phyloP scores from a whole-genome alignment of 35 echinoderm and acorn worm genomes.

The Diadema setosum region DNA sequence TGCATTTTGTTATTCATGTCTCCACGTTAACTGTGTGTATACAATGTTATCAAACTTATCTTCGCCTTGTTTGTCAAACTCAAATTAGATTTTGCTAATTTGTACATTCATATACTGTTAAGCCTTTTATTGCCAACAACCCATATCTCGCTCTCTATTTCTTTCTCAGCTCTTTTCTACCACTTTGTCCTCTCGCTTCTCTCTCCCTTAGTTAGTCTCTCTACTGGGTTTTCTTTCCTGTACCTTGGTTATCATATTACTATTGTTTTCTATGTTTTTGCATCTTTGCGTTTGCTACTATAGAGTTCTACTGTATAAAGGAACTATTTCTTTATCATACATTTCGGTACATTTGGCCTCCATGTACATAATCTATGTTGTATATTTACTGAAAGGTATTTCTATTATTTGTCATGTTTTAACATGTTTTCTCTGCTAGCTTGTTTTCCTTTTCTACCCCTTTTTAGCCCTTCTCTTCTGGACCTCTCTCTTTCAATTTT shows the following conservation, averaged over 20 bases:
- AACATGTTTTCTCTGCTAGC: background rate
- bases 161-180: background rate
- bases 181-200: background rate
- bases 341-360: too few species aligned
- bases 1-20: too few species aligned
- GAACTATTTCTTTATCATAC: too few species aligned
- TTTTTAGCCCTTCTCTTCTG: background rate
- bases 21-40: too few species aligned
- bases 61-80: too few species aligned
- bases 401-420: background rate
- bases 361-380: background rate
- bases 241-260: background rate
- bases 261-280: background rate
- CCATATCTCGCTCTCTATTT: background rate
- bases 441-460: background rate
- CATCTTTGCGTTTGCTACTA: too few species aligned
- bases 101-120: too few species aligned
- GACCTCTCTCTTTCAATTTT: background rate
- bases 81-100: too few species aligned
- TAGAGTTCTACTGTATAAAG: too few species aligned
- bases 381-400: background rate
- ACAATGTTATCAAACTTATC: too few species aligned
- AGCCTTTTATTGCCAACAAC: too few species aligned
- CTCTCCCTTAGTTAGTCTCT: background rate
- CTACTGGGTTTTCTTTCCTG: background rate